Percentiles rank a stretch among this genome's conserved stretches.
Conservation (phyloP, 2,797 vertebrate species). For the Anguilla marmorata region DNA sequence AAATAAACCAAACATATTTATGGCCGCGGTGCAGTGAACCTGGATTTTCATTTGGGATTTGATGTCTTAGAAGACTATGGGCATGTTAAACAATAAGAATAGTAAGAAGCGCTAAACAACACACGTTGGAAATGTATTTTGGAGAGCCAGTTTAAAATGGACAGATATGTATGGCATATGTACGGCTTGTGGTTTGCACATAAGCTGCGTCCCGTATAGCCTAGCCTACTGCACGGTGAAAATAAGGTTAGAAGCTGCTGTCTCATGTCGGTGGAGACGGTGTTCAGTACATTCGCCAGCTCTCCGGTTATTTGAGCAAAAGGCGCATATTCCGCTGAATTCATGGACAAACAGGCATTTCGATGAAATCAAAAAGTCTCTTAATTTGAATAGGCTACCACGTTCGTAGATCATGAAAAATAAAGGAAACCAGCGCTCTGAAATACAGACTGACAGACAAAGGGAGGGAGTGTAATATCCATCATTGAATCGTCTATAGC, state of each 20-base stretch:
- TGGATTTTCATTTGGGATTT: background rate
- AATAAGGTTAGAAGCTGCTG: background rate
- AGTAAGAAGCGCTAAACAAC: background rate
- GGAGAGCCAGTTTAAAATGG: background rate
- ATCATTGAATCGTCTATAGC: background rate
- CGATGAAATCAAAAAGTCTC: background rate
- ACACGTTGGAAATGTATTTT: background rate
- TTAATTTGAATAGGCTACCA: background rate
- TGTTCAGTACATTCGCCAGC: background rate
- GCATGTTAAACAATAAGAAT: background rate
- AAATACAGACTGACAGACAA: slow-evolving; percentile 30
- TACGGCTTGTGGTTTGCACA: background rate
- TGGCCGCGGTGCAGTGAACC: background rate
- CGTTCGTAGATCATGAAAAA: background rate
- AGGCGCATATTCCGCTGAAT: background rate
- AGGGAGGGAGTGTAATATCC: slow-evolving; percentile 20
- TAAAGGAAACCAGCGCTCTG: background rate
- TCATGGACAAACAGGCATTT: background rate
- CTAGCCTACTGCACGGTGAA: background rate
- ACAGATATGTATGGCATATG: background rate
- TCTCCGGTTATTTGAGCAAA: background rate
- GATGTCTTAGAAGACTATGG: background rate
- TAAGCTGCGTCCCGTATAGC: background rate
- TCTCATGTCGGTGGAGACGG: background rate
- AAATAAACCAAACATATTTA: slow-evolving; percentile 1